Evolutionary conservation across 1,140 invertebrate genomes (phyloP).

Genomic region (Lethrus apterus): DNA sequence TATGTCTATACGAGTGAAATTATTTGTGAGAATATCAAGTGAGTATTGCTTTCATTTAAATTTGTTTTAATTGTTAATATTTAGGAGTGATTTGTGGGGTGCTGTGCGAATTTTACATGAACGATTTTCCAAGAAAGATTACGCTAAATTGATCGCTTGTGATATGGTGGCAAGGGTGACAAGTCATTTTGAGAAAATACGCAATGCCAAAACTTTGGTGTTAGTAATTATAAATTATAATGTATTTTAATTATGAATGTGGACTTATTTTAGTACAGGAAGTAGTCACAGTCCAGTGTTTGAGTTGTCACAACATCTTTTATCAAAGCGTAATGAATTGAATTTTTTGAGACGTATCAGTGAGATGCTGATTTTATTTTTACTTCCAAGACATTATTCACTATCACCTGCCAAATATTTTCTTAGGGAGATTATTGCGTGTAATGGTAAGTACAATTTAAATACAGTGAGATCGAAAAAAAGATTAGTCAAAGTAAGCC

Average conservation of each 20-base stretch:
- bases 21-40: slow-evolving; percentile 44
- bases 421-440: slow-evolving; percentile 73
- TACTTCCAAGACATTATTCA: slow-evolving; percentile 74
- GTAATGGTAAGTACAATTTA: slow-evolving; percentile 57
- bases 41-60: slow-evolving; percentile 16
- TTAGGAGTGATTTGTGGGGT: slow-evolving; percentile 77
- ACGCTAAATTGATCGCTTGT: slow-evolving; percentile 72
- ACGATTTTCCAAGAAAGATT: slow-evolving; percentile 64
- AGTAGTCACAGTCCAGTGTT: slow-evolving; percentile 59
- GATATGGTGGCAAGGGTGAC: slow-evolving; percentile 74
- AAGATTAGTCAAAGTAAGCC: too few relatives aligned
- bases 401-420: slow-evolving; percentile 68
- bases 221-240: slow-evolving; percentile 44
- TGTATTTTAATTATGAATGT: neutral
- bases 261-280: slow-evolving; percentile 48
- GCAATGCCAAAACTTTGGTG: slow-evolving; percentile 65
- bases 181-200: slow-evolving; percentile 78
- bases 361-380: slow-evolving; percentile 71
- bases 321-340: slow-evolving; percentile 63
- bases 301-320: slow-evolving; percentile 66
- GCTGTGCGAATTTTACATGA: slow-evolving; percentile 68
- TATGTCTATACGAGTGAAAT: slow-evolving; percentile 50
- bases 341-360: slow-evolving; percentile 75
- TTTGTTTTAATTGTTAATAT: slow-evolving; percentile 15
- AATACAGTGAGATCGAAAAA: too few relatives aligned